Evolutionary conservation across 2,888 invertebrate genomes (phyloP).

Genomic region (Phorcus lineatus): DNA sequence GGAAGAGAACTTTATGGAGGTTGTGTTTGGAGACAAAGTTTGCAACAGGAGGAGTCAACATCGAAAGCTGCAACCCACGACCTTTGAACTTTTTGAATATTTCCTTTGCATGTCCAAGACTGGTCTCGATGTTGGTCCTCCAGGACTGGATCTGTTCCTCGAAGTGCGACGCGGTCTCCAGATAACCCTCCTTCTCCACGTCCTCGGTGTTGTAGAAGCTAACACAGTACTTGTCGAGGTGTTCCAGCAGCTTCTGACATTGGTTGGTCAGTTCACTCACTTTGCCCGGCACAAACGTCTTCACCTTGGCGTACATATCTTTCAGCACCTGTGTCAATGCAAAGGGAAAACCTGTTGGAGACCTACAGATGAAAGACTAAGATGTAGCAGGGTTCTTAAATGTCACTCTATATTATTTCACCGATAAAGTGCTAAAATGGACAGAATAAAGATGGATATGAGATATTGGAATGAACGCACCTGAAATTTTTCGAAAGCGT

Average conservation of each 20-base stretch:
- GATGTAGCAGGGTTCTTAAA: too few relatives aligned
- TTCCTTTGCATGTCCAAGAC: slow-evolving; percentile 49
- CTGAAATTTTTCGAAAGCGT: too few relatives aligned
- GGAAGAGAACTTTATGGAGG: slow-evolving; percentile 60
- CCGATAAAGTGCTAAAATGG: too few relatives aligned
- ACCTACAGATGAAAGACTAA: too few relatives aligned
- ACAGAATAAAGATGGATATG: too few relatives aligned
- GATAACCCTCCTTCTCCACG: slow-evolving; percentile 47
- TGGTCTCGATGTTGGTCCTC: slow-evolving; percentile 47
- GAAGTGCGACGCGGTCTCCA: slow-evolving; percentile 67
- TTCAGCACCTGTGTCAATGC: slow-evolving; percentile 44
- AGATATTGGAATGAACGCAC: too few relatives aligned
- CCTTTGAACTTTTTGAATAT: slow-evolving; percentile 54
- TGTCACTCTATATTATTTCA: too few relatives aligned
- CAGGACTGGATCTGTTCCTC: slow-evolving; percentile 59
- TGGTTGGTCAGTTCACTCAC: slow-evolving; percentile 49
- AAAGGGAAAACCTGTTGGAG: too few relatives aligned
- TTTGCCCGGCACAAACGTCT: slow-evolving; percentile 59
- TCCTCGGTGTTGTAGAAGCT: slow-evolving; percentile 65
- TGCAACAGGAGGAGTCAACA: slow-evolving; percentile 53
- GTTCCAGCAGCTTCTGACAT: slow-evolving; percentile 53
- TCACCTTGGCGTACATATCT: slow-evolving; percentile 60
- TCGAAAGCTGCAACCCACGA: slow-evolving; percentile 47
- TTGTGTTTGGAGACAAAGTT: slow-evolving; percentile 58
- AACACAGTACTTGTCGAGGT: slow-evolving; percentile 63